A percentile compares a stretch with the other conserved stretches of the same genome.
Conservation (phyloP, 2,113 vertebrate genomes). For the Azemiops feae region DNA sequence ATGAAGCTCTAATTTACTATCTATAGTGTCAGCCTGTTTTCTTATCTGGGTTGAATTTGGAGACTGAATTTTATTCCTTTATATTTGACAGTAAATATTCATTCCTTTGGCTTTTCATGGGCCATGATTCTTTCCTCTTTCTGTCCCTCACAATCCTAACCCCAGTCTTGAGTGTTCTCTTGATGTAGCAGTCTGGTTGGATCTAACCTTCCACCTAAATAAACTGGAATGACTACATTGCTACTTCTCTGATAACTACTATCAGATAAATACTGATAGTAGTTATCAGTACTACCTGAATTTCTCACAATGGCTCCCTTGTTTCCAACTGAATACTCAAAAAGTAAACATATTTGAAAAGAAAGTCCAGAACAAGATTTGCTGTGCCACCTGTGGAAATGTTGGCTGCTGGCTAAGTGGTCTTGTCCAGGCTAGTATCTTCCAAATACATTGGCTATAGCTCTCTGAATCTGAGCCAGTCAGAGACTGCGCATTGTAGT, state of each 20-base stretch:
- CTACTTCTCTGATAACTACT: background rate
- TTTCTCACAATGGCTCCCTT: background rate
- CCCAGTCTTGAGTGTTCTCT: background rate
- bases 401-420: background rate
- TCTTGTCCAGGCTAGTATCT: background rate
- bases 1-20: background rate
- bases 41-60: background rate
- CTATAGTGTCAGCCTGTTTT: background rate
- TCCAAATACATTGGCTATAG: background rate
- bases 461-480: background rate
- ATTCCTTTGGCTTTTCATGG: background rate
- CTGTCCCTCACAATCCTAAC: no score
- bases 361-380: background rate
- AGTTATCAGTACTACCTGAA: background rate
- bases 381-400: background rate
- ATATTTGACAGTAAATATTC: background rate
- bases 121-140: background rate
- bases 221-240: background rate
- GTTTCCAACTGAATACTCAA: background rate
- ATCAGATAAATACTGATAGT: no score
- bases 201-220: background rate
- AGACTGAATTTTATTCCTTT: background rate
- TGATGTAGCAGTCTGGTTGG: background rate
- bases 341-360: background rate
- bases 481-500: background rate